Conservation (phyloP, 1,140 invertebrate genomes). For the Drosophila guanche region DNA sequence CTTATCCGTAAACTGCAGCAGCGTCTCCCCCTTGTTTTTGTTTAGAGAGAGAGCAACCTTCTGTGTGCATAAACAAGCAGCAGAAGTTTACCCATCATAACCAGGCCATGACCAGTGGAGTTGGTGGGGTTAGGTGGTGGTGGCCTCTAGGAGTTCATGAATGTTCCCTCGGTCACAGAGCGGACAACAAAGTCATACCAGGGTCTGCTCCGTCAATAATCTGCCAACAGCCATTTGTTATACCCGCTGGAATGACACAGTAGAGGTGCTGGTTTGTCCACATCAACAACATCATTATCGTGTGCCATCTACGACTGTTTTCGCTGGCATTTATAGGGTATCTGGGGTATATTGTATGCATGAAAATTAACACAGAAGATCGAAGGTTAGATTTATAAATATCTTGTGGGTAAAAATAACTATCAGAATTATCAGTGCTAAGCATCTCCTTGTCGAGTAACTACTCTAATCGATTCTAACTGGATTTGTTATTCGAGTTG, state of each 20-base stretch:
- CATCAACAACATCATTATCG: constrained; percentile 60
- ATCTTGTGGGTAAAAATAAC: no score
- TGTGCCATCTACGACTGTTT: neutral
- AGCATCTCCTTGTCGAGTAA: no score
- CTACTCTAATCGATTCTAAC: neutral
- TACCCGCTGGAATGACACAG: constrained; percentile 49
- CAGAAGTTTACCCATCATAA: constrained; percentile 8
- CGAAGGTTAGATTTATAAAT: no score
- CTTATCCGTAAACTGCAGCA: constrained; percentile 15
- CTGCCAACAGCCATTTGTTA: constrained; percentile 63
- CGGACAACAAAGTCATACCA: neutral
- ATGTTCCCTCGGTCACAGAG: constrained; percentile 11
- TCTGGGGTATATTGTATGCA: no score
- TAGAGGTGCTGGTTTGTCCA: constrained; percentile 30
- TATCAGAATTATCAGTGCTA: no score
- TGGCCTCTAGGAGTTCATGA: constrained; percentile 39
- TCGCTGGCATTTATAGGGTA: neutral
- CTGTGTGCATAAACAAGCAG: constrained; percentile 41
- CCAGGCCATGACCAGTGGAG: neutral
- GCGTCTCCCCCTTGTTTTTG: neutral
- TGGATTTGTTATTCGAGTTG: constrained; percentile 57
- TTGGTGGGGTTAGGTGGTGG: no score
- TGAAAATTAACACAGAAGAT: no score
- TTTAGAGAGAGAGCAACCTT: constrained; percentile 26
- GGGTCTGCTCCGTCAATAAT: constrained; percentile 46